Evolutionary conservation across 2,113 vertebrate species (phyloP), one percentile per base, ranked within the genome.

Genomic region (Chionomys nivalis): DNA sequence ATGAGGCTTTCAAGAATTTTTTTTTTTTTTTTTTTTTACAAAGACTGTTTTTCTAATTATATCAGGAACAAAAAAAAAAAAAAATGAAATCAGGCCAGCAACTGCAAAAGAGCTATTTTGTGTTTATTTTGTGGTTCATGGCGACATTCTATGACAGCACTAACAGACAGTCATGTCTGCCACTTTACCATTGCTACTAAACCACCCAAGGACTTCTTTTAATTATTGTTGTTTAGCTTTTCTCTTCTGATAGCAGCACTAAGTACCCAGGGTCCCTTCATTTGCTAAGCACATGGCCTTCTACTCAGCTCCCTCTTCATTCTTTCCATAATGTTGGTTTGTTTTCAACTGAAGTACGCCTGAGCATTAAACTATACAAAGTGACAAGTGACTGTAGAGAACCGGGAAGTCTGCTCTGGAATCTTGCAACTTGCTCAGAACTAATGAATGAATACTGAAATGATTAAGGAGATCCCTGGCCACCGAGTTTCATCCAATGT

Each of bases 201-300:
- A 88, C 58, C 39, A 83, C 85, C 91, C 42, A 89, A 96, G 92
- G 16, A n/a, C 36, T 93, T 94, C 93, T 91, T 89, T 47, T 26
- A 31, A 14, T 68, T 68, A 5, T 33, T 39, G 49, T 24, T 16
- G 11, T 44, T 44, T 61, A 39, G 58, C 58, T 63, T 42, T 26
- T 63, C 16, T 61, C 55, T 17, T 28, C 7, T 28, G n/a, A 61
- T 26, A 63, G 24, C 55, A 83, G 7, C 3, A 63, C 23, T 24
- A n/a, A 58, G 19, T 24, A n/a, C 23, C 52, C 23, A 79, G 39
- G 31, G 4, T 16, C n/a, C 42, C 31, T 72, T 1, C 3, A 58
- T 33, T 26, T 58, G 23, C 28, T 88, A 72, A 72, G 39, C 5
- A 21, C 23, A 36, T 6, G 0, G 0, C 61, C 13, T 17, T 6